Evolutionary conservation across 1,140 invertebrate species (phyloP).

Genomic region (Macrocentrus cingulum): DNA sequence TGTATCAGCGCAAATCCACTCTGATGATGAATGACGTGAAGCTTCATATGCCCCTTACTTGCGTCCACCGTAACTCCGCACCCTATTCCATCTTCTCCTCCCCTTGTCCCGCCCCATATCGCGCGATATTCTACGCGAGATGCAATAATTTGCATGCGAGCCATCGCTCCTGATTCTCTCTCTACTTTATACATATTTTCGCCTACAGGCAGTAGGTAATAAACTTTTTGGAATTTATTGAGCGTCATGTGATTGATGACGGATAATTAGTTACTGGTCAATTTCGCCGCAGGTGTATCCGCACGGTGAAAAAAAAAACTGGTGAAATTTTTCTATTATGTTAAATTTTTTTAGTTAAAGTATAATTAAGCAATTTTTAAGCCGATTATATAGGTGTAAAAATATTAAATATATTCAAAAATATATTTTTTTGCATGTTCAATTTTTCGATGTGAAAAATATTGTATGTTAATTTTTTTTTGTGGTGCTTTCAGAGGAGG

Average conservation of each 20-base stretch:
- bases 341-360: no score
- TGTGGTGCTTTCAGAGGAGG: no score
- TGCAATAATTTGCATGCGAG: conserved; percentile 36
- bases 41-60: conserved; percentile 23
- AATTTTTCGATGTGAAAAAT: no score
- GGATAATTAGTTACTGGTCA: conserved; percentile 12
- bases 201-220: background rate
- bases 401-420: no score
- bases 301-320: no score
- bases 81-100: conserved; percentile 28
- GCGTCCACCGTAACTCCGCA: conserved; percentile 30
- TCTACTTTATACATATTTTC: background rate
- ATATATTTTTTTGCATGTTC: no score
- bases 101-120: conserved; percentile 18
- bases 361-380: no score
- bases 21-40: conserved; percentile 42
- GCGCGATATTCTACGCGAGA: conserved; percentile 18
- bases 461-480: no score
- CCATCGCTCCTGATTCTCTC: conserved; percentile 18
- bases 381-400: no score
- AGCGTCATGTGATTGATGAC: background rate
- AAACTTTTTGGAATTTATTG: conserved; percentile 6
- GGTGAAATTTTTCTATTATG: no score
- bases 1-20: no score
- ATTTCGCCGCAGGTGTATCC: background rate